Percentiles rank a stretch among this genome's conserved stretches.
Evolutionary conservation across 2,797 vertebrate genomes (phyloP).

Genomic region (Crenuchus spilurus): DNA sequence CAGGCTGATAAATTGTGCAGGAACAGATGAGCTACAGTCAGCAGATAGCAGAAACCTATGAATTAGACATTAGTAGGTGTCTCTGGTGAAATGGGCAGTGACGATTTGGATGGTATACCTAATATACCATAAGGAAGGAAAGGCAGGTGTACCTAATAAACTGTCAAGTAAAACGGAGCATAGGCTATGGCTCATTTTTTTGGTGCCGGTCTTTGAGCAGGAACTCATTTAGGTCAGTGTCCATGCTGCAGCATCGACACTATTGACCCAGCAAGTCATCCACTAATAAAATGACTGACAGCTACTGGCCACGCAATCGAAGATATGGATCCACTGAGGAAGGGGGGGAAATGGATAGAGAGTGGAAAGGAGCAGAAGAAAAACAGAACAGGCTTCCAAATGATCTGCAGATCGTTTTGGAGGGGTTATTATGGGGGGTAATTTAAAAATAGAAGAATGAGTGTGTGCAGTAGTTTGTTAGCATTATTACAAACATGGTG

Average conservation of each 20-base stretch:
- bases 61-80: neutral
- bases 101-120: too few species aligned
- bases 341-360: neutral
- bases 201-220: conserved; percentile 58
- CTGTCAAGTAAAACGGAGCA: neutral
- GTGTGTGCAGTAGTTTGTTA: conserved; percentile 13
- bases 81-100: neutral
- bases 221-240: conserved; percentile 73
- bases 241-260: conserved; percentile 70
- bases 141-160: neutral
- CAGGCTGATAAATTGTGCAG: neutral
- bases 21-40: neutral
- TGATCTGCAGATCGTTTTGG: conserved; percentile 55
- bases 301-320: conserved; percentile 74
- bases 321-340: conserved; percentile 73
- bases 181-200: conserved; percentile 57
- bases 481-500: neutral
- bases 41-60: neutral
- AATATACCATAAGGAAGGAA: too few species aligned
- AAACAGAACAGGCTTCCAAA: conserved; percentile 60
- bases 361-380: conserved; percentile 58
- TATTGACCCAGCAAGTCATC: conserved; percentile 75
- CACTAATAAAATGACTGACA: conserved; percentile 81
- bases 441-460: conserved; percentile 62
- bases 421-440: conserved; percentile 58